Percentiles rank a stretch among this genome's conserved stretches.
phyloP scores from a whole-genome alignment of 2,113 vertebrate species.

The Vireo altiloquus region DNA sequence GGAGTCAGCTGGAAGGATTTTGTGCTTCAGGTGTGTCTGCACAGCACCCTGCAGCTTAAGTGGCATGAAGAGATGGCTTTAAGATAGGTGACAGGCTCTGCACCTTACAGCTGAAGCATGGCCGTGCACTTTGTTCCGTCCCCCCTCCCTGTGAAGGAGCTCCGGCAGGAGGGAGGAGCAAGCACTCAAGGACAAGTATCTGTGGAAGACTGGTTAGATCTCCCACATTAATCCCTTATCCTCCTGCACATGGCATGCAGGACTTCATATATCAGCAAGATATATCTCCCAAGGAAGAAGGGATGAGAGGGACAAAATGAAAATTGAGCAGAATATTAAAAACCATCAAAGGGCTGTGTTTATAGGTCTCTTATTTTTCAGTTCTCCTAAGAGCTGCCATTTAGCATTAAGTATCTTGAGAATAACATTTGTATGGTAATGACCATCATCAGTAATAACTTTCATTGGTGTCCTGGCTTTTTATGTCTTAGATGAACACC shows the following conservation, averaged over 20 bases:
- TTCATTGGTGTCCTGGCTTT: neutral
- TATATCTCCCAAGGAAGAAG: neutral
- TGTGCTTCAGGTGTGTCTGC: neutral
- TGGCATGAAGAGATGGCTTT: neutral
- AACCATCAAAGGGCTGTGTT: neutral
- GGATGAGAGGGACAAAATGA: neutral
- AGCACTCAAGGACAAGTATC: neutral
- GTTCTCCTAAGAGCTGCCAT: neutral
- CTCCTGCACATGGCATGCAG: neutral
- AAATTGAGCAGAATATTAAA: neutral
- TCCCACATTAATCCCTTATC: neutral
- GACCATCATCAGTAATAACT: neutral
- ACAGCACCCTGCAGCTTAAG: neutral
- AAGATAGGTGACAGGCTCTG: neutral
- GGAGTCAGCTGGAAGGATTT: neutral
- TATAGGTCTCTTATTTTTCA: neutral
- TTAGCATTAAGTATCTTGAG: neutral
- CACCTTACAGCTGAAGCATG: neutral
- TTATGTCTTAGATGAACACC: neutral
- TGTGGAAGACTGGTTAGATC: neutral
- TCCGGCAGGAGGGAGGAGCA: neutral
- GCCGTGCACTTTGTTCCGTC: neutral
- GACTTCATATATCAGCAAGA: neutral
- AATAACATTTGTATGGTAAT: neutral
- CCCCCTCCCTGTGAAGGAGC: neutral